phyloP scores from a whole-genome alignment of 2,888 invertebrate species.

The Aspidiotus destructor region DNA sequence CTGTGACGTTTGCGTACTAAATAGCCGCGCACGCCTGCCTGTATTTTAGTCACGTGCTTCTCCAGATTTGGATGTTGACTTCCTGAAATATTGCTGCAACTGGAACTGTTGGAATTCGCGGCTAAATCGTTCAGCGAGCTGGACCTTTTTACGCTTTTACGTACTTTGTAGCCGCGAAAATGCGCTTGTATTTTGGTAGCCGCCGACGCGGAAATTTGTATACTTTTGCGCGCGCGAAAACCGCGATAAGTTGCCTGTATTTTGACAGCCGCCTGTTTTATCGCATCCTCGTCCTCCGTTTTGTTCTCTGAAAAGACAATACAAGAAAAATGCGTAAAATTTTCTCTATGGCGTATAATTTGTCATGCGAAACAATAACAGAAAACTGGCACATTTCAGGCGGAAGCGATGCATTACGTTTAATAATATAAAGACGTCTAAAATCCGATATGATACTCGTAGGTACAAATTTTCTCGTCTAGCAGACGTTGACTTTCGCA shows the following conservation, averaged over 20 bases:
- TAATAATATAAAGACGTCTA: no score
- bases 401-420: no score
- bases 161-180: slow-evolving; percentile 47
- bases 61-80: slow-evolving; percentile 3
- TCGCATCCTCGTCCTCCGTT: slow-evolving; percentile 27
- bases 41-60: slow-evolving; percentile 37
- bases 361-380: no score
- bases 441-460: no score
- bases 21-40: slow-evolving; percentile 38
- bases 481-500: no score
- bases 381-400: no score
- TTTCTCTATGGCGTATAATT: no score
- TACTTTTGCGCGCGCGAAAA: slow-evolving; percentile 41
- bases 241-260: slow-evolving; percentile 51
- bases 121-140: slow-evolving; percentile 28
- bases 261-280: slow-evolving; percentile 45
- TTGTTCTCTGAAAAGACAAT: neutral
- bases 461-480: no score
- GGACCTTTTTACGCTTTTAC: slow-evolving; percentile 34
- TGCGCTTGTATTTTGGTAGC: slow-evolving; percentile 47
- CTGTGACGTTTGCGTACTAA: slow-evolving; percentile 36
- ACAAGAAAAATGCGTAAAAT: neutral
- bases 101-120: slow-evolving; percentile 15
- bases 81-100: slow-evolving; percentile 14
- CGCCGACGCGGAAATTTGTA: slow-evolving; percentile 32